Evolutionary conservation across 2,888 invertebrate genomes (phyloP).

Genomic region (Trissolcus brochymenae): DNA sequence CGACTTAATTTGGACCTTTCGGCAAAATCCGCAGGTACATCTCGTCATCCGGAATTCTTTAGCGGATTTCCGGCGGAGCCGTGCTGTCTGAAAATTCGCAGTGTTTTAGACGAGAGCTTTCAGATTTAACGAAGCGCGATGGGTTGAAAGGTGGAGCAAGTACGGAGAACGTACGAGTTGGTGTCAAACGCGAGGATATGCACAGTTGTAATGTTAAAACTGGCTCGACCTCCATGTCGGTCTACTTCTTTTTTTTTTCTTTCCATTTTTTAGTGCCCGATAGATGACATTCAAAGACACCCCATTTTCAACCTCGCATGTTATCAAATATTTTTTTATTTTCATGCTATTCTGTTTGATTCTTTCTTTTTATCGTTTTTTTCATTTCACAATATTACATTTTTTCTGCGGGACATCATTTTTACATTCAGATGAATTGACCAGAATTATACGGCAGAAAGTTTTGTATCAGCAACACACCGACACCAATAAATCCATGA

Average conservation of each 20-base stretch:
- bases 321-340: too few species aligned
- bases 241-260: conserved; percentile 23
- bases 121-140: conserved; percentile 59
- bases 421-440: neutral
- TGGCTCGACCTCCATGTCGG: conserved; percentile 12
- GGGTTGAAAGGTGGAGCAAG: conserved; percentile 55
- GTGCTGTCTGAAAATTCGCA: conserved; percentile 50
- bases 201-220: conserved; percentile 48
- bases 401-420: too few species aligned
- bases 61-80: conserved; percentile 47
- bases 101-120: conserved; percentile 58
- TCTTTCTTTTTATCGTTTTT: too few species aligned
- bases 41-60: conserved; percentile 54
- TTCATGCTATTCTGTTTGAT: too few species aligned
- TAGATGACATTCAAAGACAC: too few species aligned
- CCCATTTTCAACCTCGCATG: too few species aligned
- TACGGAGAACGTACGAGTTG: conserved; percentile 44
- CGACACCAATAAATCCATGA: too few species aligned
- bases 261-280: neutral
- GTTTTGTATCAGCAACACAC: too few species aligned
- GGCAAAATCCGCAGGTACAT: conserved; percentile 48
- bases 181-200: conserved; percentile 40
- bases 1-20: conserved; percentile 53
- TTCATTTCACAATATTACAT: too few species aligned
- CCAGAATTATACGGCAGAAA: too few species aligned